Conservation (phyloP, 2,888 invertebrate species). For the Hermodice carunculata region DNA sequence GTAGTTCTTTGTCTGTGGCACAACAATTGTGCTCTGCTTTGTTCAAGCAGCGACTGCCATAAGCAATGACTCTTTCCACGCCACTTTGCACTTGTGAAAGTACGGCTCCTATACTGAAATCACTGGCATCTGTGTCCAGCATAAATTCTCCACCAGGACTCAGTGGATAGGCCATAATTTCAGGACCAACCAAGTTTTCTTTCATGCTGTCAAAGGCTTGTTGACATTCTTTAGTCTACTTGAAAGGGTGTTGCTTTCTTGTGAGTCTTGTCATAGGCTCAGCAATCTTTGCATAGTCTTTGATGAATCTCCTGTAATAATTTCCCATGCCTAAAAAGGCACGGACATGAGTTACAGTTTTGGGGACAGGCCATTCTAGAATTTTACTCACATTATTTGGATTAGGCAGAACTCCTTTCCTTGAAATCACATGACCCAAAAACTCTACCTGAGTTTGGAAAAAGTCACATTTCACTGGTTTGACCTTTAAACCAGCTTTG, state of each 20-base stretch:
- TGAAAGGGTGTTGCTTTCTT: neutral
- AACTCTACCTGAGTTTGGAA: constrained; percentile 4
- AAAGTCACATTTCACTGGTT: constrained; percentile 10
- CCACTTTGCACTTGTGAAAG: constrained; percentile 36
- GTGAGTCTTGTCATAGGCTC: neutral
- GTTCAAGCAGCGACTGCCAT: constrained; percentile 34
- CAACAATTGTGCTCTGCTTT: constrained; percentile 28
- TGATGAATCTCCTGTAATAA: constrained; percentile 1
- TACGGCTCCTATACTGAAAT: constrained; percentile 30
- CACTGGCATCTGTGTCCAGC: constrained; percentile 40
- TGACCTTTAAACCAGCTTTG: neutral
- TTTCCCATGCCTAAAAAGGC: neutral
- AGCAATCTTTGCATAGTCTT: neutral
- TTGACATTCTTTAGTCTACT: neutral
- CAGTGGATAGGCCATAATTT: constrained; percentile 36
- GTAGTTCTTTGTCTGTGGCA: too few species aligned
- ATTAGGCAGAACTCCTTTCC: neutral
- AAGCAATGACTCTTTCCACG: constrained; percentile 31
- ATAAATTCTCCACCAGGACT: constrained; percentile 36
- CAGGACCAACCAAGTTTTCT: constrained; percentile 20
- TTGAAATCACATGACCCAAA: constrained; percentile 3
- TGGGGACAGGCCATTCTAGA: neutral
- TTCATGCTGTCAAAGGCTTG: constrained; percentile 29
- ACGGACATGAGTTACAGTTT: neutral
- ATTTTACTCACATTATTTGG: neutral